Evolutionary conservation across 2,797 vertebrate species (phyloP).

Genomic region (Dromococcyx pavoninus): DNA sequence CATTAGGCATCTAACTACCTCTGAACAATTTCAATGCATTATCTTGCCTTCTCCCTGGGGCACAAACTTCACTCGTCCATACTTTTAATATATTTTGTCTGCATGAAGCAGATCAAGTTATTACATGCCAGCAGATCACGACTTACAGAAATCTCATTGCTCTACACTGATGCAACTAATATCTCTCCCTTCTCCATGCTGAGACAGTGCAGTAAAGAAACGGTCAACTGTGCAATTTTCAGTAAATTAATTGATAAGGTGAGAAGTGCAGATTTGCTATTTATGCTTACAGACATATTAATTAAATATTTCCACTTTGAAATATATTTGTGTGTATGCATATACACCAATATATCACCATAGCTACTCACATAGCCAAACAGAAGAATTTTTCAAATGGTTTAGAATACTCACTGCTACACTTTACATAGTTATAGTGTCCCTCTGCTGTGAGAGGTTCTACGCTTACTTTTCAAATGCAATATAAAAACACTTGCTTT

Average conservation of each 20-base stretch:
- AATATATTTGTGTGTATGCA: not conserved
- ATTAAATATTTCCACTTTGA: slow-evolving; percentile 67
- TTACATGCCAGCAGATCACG: slow-evolving; percentile 81
- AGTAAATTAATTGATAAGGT: slow-evolving; percentile 63
- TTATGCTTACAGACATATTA: slow-evolving; percentile 57
- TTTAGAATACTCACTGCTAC: not conserved
- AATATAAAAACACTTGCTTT: not conserved
- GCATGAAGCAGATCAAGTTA: slow-evolving; percentile 81
- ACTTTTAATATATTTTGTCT: slow-evolving; percentile 86
- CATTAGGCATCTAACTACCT: slow-evolving; percentile 91
- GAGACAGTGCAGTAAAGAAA: slow-evolving; percentile 54
- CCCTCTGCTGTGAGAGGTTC: not conserved
- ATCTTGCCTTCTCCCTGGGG: slow-evolving; percentile 85
- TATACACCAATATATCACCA: not conserved
- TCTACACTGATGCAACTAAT: slow-evolving; percentile 68
- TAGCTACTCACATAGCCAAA: not conserved
- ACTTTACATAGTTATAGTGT: not conserved
- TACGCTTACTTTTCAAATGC: not conserved
- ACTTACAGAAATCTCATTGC: slow-evolving; percentile 79
- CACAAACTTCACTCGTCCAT: slow-evolving; percentile 83
- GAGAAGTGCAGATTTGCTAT: slow-evolving; percentile 37
- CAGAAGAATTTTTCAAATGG: not conserved
- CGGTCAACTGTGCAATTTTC: slow-evolving; percentile 46
- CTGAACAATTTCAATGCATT: slow-evolving; percentile 89
- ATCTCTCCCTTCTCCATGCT: slow-evolving; percentile 60